These are phyloP conservation scores for Bibio marci DNA, from an alignment of 2,888 invertebrate species.

Conservation along the genomic window DNA sequence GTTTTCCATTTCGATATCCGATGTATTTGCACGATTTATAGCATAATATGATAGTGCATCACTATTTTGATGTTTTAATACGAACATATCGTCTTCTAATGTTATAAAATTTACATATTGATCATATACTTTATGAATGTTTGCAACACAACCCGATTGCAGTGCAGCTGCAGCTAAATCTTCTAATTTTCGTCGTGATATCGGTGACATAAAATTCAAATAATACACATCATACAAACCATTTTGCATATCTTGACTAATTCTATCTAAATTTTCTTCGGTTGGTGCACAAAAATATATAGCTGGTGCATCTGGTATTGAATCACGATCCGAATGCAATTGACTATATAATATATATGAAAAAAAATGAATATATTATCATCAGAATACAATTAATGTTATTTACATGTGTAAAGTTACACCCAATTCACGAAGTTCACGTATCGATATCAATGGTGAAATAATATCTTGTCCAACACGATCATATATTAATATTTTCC, in stretches of 20 bases:
- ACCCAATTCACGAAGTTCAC: constrained; percentile 87
- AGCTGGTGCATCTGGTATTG: constrained; percentile 97
- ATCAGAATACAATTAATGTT: constrained; percentile 3
- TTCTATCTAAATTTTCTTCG: constrained; percentile 88
- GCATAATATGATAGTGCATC: constrained; percentile 88
- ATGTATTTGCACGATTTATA: constrained; percentile 83
- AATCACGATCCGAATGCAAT: constrained; percentile 71
- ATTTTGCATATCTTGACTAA: constrained; percentile 77
- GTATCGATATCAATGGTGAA: constrained; percentile 87
- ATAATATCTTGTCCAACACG: constrained; percentile 95
- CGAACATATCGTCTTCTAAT: constrained; percentile 93
- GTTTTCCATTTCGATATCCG: constrained; percentile 86
- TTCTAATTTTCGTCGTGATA: constrained; percentile 84
- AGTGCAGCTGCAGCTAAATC: constrained; percentile 87
- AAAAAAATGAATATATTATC: not conserved
- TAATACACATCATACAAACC: constrained; percentile 89
- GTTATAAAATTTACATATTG: constrained; percentile 98
- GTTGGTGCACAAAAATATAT: constrained; percentile 95
- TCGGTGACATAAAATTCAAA: constrained; percentile 91
- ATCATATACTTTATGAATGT: constrained; percentile 90
- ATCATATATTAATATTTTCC: constrained; percentile 95
- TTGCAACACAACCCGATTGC: constrained; percentile 75
- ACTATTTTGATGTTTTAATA: constrained; percentile 81
- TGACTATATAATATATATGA: constrained; percentile 36
- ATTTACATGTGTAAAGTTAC: constrained; percentile 90